Percentiles rank a stretch among this genome's conserved stretches.
Evolutionary conservation across 2,888 invertebrate genomes (phyloP).

Genomic region (Thymelicus lineola): DNA sequence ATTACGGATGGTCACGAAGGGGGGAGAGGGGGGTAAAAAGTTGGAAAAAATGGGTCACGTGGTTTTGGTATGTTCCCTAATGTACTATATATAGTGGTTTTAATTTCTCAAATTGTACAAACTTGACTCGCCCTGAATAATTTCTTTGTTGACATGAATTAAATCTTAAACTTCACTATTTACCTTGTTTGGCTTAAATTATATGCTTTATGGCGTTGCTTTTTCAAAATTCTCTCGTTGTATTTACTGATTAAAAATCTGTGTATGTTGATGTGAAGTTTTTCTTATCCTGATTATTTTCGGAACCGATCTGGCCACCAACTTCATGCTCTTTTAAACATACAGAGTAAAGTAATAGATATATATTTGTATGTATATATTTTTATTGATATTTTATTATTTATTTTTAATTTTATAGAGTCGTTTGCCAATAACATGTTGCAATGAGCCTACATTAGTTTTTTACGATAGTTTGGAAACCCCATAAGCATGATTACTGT

Average conservation of each 20-base stretch:
- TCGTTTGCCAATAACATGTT: conserved; percentile 29
- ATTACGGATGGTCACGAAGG: no score
- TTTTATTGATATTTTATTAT: neutral
- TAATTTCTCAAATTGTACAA: no score
- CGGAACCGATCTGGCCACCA: no score
- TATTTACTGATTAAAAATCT: conserved; percentile 26
- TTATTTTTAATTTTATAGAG: neutral
- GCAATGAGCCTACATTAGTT: conserved; percentile 12
- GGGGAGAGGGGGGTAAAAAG: no score
- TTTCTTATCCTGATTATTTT: conserved; percentile 21
- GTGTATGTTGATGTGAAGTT: conserved; percentile 21
- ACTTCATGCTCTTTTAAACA: no score
- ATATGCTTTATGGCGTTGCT: conserved; percentile 21
- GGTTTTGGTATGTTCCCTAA: no score
- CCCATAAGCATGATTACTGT: conserved; percentile 17
- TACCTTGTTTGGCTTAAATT: conserved; percentile 19
- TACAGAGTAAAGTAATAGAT: no score
- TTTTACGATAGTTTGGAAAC: conserved; percentile 18
- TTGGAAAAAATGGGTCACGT: no score
- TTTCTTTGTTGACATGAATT: neutral
- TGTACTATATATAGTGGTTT: no score
- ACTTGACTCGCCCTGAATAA: neutral
- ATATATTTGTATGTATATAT: neutral
- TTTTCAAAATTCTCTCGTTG: conserved; percentile 21
- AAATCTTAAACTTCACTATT: conserved; percentile 8